Percentiles rank a stretch among this genome's conserved stretches.
phyloP scores from a whole-genome alignment of 1,140 invertebrate species.

The Mycetomoellerius zeteki region DNA sequence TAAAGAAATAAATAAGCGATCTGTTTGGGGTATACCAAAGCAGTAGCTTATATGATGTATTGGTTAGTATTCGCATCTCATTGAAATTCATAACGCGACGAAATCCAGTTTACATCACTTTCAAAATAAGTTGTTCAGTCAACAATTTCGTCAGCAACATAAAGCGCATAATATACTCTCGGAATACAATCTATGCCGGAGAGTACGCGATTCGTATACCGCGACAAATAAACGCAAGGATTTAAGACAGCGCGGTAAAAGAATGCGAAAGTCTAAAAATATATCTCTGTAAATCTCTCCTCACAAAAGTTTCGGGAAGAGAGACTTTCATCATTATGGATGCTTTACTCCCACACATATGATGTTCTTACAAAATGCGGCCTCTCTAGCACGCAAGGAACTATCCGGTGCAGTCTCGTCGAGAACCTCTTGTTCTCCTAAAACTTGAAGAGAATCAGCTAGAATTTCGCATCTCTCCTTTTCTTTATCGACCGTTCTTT shows the following conservation, averaged over 20 bases:
- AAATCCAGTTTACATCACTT: slow-evolving; percentile 50
- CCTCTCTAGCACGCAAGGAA: slow-evolving; percentile 68
- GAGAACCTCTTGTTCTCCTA: slow-evolving; percentile 69
- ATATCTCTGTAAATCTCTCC: slow-evolving; percentile 38
- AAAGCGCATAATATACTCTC: slow-evolving; percentile 23
- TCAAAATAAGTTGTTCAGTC: slow-evolving; percentile 39
- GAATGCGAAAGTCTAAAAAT: slow-evolving; percentile 25
- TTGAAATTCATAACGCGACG: slow-evolving; percentile 43
- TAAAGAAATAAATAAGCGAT: neutral
- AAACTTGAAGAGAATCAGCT: slow-evolving; percentile 70
- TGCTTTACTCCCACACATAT: slow-evolving; percentile 69
- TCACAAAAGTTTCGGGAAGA: slow-evolving; percentile 62
- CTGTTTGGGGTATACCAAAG: neutral
- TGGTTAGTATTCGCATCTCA: slow-evolving; percentile 28
- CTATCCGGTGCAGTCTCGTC: slow-evolving; percentile 72
- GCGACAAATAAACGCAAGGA: slow-evolving; percentile 19
- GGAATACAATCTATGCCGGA: slow-evolving; percentile 18
- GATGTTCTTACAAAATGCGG: slow-evolving; percentile 66
- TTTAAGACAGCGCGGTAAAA: slow-evolving; percentile 29
- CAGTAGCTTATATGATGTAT: neutral
- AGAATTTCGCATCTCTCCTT: slow-evolving; percentile 34
- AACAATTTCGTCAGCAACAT: slow-evolving; percentile 23
- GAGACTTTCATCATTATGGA: slow-evolving; percentile 69
- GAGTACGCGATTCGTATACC: neutral
- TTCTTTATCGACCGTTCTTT: slow-evolving; percentile 28